Base-by-base conservation (phyloP, 2,113 vertebrate species). In the Erpornis zantholeuca region DNA sequence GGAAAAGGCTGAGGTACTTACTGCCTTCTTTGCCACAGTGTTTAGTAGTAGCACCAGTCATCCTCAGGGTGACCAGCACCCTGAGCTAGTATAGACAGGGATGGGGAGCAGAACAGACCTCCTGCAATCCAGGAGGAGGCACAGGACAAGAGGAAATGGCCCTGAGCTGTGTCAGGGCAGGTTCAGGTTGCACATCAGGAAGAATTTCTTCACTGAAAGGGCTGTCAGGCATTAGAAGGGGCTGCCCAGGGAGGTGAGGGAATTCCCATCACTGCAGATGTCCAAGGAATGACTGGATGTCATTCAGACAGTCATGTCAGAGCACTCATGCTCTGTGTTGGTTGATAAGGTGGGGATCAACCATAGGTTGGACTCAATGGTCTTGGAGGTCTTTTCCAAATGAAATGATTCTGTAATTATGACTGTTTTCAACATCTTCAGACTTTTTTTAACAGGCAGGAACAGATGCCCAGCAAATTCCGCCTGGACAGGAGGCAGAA, bases 331-430 rank as follows among this genome's bases (percentile, higher is more conserved):
- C 25, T 40, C 42, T 66, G 42, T 29, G 20, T 31, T 66, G 20
- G 20, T 49, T 57, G 61, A 25, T 13, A 35, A 49, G 20, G 6
- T 42, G 21, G 35, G 25, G 10, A 60, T 68, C 33, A 59, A 27
- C 18, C 15, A 60, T 0, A 53, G 28, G 54, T 4, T 53, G 63
- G 38, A 33, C 54, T 38, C 0, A 0, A 45, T 45, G 40, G 28
- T 47, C 12, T 10, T 56, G 15, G 19, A 47, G n/a, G 28, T 61
- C 12, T 61, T 53, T 53, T 61, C 64, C n/a, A 78, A 78, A 13
- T 2, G 1, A 54, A 50, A 70, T 54, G 5, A 61, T 45, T 38
- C 45, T 54, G 19, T 24, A 54, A 47, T 45, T 70, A 25, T 10
- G 16, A 31, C 47, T 78, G 28, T n/a, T 90, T 60, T 70, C 47